Percentiles rank a stretch among this genome's conserved stretches.
Conservation (phyloP, 2,888 invertebrate genomes). For the Quadroppia sp. region DNA sequence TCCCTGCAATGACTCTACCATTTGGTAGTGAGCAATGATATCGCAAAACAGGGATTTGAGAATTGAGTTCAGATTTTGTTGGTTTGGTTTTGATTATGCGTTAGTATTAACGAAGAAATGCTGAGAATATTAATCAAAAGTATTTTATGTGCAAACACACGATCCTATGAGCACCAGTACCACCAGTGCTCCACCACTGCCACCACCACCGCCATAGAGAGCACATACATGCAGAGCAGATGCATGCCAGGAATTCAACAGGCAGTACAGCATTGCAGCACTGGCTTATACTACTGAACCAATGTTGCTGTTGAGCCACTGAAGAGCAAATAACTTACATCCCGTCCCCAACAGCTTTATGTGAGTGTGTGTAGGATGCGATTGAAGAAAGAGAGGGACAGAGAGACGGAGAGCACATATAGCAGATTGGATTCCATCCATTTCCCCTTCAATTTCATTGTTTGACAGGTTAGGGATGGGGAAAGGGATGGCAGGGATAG, state of each 20-base stretch:
- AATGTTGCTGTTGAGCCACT: neutral
- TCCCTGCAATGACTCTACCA: neutral
- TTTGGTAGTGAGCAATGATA: neutral
- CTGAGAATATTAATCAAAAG: constrained; percentile 32
- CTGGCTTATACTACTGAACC: neutral
- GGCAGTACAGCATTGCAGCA: constrained; percentile 1
- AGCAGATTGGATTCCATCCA: constrained; percentile 25
- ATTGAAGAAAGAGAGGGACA: no score
- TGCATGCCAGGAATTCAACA: constrained; percentile 30
- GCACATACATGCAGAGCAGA: constrained; percentile 21
- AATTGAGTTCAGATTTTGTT: neutral
- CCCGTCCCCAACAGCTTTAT: constrained; percentile 31
- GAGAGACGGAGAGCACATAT: constrained; percentile 3
- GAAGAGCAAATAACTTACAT: constrained; percentile 27
- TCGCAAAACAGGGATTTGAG: neutral
- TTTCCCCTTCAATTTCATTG: constrained; percentile 35
- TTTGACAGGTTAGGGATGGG: constrained; percentile 34
- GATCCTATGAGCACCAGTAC: neutral
- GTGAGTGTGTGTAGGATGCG: constrained; percentile 36
- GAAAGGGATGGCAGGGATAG: constrained; percentile 25
- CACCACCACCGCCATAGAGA: neutral
- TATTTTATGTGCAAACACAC: constrained; percentile 31
- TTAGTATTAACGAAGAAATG: neutral
- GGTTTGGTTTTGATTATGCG: neutral
- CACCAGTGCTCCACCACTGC: constrained; percentile 15